Conservation (phyloP, 2,113 vertebrate genomes). For the Eira barbara region DNA sequence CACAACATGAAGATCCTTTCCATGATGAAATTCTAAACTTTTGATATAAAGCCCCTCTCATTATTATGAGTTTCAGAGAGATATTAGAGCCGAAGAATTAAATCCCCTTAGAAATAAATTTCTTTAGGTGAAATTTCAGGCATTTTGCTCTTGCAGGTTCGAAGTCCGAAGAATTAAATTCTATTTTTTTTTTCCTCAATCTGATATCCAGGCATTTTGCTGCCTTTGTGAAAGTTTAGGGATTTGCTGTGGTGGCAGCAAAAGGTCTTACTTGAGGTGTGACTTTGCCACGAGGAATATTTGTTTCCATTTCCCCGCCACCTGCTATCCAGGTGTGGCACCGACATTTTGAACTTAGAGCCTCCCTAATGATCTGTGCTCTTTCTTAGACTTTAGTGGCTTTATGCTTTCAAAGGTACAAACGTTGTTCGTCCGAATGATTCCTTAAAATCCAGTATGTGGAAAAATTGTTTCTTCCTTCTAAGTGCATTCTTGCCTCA, state of each 20-base stretch:
- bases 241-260: not conserved
- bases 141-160: not conserved
- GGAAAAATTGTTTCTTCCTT: not conserved
- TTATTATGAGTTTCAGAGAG: not conserved
- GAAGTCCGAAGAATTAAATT: not conserved
- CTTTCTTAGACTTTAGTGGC: not conserved
- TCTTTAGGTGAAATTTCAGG: not conserved
- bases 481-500: not conserved
- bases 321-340: not conserved
- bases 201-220: not conserved
- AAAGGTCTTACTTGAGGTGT: too few relatives aligned
- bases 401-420: not conserved
- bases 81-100: not conserved
- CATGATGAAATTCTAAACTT: not conserved
- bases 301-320: not conserved
- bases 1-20: not conserved
- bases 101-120: not conserved
- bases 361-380: not conserved
- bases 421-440: not conserved
- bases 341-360: not conserved
- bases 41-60: not conserved
- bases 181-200: not conserved
- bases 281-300: not conserved
- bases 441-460: not conserved
- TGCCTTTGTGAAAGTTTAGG: not conserved